These are phyloP conservation scores for Pantherophis vulpinus DNA, from an alignment of 2,797 vertebrate genomes.

Conservation along the genomic window DNA sequence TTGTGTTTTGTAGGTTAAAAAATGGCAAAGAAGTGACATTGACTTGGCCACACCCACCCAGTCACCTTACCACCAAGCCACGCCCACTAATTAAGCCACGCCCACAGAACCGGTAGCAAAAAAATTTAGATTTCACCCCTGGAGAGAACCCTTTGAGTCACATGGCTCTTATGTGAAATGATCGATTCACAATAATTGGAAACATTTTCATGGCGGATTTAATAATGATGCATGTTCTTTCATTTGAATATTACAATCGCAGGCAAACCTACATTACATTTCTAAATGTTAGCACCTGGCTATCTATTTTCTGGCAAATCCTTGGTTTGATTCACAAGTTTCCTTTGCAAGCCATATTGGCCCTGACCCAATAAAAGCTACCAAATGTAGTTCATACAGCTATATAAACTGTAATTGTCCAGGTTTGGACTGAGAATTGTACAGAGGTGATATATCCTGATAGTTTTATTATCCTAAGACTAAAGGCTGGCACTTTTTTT, in stretches of 20 bases:
- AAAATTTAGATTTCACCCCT: no score
- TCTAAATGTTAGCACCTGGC: slow-evolving; percentile 13
- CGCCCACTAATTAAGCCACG: no score
- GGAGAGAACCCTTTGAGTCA: slow-evolving; percentile 20
- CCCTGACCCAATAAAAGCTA: neutral
- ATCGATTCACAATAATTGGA: slow-evolving; percentile 43
- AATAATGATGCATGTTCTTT: slow-evolving; percentile 22
- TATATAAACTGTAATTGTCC: neutral
- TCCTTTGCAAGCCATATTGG: neutral
- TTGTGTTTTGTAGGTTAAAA: no score
- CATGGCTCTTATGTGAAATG: slow-evolving; percentile 22
- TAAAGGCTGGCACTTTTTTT: neutral
- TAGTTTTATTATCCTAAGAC: neutral
- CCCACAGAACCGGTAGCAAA: no score
- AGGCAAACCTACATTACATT: neutral
- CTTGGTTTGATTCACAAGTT: neutral
- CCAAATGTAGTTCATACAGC: neutral
- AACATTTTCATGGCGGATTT: slow-evolving; percentile 11
- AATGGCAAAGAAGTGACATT: no score
- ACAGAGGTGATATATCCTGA: neutral
- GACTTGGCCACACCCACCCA: no score
- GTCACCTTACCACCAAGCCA: no score
- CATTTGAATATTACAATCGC: slow-evolving; percentile 23
- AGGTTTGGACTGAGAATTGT: neutral
- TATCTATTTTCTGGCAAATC: neutral